Evolutionary conservation across 2,797 vertebrate species (phyloP).

Genomic region (Chiloscyllium punctatum): DNA sequence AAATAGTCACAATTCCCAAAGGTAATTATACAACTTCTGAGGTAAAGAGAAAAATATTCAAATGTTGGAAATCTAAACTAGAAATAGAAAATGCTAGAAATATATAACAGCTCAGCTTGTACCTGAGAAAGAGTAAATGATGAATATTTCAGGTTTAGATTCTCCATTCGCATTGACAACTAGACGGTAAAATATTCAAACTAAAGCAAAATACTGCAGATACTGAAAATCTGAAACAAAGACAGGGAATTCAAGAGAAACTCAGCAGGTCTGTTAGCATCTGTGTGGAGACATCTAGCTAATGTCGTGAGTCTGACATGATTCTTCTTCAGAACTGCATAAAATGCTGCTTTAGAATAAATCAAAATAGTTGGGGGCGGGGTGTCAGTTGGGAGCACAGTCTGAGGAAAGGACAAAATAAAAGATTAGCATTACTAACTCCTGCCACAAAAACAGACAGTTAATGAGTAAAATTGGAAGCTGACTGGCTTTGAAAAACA

Average conservation of each 20-base stretch:
- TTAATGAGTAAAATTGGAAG: neutral
- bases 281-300: too few relatives aligned
- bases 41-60: neutral
- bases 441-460: neutral
- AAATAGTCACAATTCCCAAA: too few relatives aligned
- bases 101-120: neutral
- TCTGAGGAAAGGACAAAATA: neutral
- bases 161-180: neutral
- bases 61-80: neutral
- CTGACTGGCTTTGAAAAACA: neutral
- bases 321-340: too few relatives aligned
- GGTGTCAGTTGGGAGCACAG: neutral
- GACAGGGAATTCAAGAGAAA: too few relatives aligned
- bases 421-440: neutral
- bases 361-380: neutral
- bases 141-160: neutral
- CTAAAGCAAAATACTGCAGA: too few relatives aligned
- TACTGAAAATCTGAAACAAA: too few relatives aligned
- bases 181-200: neutral
- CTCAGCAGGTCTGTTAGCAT: too few relatives aligned
- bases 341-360: neutral
- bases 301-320: too few relatives aligned
- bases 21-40: too few relatives aligned
- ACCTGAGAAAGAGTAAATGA: neutral
- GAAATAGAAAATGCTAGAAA: neutral